These are phyloP conservation scores for Cyanoderma ruficeps DNA, from an alignment of 2,113 vertebrate genomes.

Conservation along the genomic window DNA sequence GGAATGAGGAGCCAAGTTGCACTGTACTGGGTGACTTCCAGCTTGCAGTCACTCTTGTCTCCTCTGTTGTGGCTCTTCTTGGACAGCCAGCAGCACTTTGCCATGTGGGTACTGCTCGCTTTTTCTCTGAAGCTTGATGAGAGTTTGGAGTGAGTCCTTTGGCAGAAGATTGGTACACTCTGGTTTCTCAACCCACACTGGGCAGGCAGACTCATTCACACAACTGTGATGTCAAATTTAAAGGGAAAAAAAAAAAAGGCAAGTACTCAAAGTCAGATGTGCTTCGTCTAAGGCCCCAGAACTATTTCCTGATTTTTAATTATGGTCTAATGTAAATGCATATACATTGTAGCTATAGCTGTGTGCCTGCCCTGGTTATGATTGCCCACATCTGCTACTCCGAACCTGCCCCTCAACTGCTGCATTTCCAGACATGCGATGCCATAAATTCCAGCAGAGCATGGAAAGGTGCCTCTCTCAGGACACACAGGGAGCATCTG, in stretches of 20 bases:
- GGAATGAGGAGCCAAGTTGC: not conserved
- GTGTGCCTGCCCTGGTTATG: not conserved
- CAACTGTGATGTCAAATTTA: not conserved
- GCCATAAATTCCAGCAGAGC: not conserved
- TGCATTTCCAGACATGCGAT: not conserved
- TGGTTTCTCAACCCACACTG: rapidly evolving
- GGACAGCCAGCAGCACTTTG: not conserved
- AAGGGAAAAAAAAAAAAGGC: no score
- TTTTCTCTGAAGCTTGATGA: not conserved
- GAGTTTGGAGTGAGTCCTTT: not conserved
- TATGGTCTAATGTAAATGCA: not conserved
- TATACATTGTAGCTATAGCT: not conserved
- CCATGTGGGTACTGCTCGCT: not conserved
- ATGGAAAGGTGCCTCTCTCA: not conserved
- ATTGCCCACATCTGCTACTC: not conserved
- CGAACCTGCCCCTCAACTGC: not conserved
- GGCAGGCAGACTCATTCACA: not conserved
- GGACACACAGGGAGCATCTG: not conserved
- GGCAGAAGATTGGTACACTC: not conserved
- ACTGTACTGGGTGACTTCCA: not conserved
- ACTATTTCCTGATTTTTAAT: not conserved
- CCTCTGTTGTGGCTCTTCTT: not conserved
- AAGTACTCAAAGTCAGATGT: not conserved
- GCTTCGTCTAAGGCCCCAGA: not conserved
- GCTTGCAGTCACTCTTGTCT: not conserved